Evolutionary conservation across 2,888 invertebrate genomes (phyloP).

Genomic region (Spialia ferax): DNA sequence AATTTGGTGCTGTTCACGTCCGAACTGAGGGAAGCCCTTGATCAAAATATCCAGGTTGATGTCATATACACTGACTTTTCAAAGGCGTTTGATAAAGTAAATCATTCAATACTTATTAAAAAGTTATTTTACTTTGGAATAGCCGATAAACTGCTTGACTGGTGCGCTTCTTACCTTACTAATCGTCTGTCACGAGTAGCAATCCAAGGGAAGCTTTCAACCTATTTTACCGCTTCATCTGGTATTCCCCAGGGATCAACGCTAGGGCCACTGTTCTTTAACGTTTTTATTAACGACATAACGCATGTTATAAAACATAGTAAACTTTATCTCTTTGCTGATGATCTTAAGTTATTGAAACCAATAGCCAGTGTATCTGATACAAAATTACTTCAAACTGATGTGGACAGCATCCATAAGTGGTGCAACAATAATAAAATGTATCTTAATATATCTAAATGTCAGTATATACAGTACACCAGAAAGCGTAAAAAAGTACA

Average conservation of each 20-base stretch:
- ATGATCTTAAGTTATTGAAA: background rate
- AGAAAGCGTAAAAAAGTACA: conserved; percentile 31
- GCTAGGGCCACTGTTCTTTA: too few relatives aligned
- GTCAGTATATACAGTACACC: conserved; percentile 41
- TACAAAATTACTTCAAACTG: conserved; percentile 38
- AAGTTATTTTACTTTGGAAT: conserved; percentile 15
- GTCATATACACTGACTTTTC: background rate
- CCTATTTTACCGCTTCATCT: conserved; percentile 1
- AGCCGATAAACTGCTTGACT: background rate
- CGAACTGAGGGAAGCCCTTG: conserved; percentile 10
- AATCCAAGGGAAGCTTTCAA: background rate
- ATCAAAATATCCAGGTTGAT: conserved; percentile 15
- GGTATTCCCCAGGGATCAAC: conserved; percentile 15
- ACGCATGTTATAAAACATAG: background rate
- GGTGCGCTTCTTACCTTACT: conserved; percentile 11
- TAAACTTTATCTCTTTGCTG: background rate
- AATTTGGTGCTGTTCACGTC: conserved; percentile 21
- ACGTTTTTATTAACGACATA: conserved; percentile 22
- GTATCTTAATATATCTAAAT: conserved; percentile 39
- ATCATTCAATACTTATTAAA: background rate
- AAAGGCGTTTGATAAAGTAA: conserved; percentile 8
- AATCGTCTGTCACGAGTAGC: conserved; percentile 4
- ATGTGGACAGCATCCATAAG: conserved; percentile 38
- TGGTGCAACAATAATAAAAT: conserved; percentile 42
- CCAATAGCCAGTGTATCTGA: background rate